Evolutionary conservation across 1,140 invertebrate genomes (phyloP).

Genomic region (Camponotus floridanus): DNA sequence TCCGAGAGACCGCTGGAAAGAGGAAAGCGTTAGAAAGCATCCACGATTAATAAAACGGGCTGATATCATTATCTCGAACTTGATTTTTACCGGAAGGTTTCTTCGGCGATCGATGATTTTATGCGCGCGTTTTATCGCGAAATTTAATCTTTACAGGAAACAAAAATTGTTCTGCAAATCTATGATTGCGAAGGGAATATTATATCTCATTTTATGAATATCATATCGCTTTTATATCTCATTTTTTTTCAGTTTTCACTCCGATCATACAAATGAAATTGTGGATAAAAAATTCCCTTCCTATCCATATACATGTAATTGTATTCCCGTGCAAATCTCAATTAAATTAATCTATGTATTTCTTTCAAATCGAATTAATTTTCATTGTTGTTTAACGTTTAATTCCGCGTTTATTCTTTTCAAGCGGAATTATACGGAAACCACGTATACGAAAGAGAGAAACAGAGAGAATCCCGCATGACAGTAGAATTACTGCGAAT

Average conservation of each 20-base stretch:
- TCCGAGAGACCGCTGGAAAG: neutral
- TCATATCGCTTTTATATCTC: neutral
- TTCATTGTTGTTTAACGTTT: neutral
- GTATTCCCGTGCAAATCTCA: neutral
- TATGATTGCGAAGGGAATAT: neutral
- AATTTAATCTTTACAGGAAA: conserved; percentile 29
- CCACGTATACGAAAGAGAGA: neutral
- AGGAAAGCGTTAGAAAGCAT: neutral
- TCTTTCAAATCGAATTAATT: neutral
- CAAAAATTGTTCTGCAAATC: neutral
- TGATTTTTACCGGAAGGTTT: conserved; percentile 35
- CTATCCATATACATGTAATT: neutral
- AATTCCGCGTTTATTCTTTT: neutral
- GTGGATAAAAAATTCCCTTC: neutral
- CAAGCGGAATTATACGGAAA: neutral
- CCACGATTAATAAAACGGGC: conserved; percentile 46
- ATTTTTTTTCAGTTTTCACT: neutral
- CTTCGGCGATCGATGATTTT: conserved; percentile 10
- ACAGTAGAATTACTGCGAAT: conserved; percentile 34
- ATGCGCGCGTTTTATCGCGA: conserved; percentile 24
- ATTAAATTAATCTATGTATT: neutral
- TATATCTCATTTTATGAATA: neutral
- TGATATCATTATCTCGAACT: conserved; percentile 43
- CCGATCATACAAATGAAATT: neutral
- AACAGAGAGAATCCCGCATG: neutral